Conservation (phyloP, 2,113 vertebrate genomes). For the Zapus hudsonius region DNA sequence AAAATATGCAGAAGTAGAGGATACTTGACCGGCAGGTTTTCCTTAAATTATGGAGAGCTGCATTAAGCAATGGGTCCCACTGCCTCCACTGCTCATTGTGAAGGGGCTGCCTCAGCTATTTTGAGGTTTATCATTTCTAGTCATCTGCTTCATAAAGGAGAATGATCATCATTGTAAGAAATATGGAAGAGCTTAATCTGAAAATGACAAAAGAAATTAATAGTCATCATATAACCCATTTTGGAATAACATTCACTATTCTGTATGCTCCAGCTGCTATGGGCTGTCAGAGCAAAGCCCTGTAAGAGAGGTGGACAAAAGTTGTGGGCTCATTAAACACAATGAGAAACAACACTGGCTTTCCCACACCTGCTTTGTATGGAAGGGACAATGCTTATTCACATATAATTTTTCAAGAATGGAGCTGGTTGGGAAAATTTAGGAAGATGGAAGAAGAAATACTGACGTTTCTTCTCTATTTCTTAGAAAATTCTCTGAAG, state of each 20-base stretch:
- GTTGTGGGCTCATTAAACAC: neutral
- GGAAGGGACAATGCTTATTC: neutral
- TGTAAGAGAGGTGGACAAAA: neutral
- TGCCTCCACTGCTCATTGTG: neutral
- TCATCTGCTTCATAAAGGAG: neutral
- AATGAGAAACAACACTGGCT: neutral
- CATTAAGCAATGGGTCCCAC: neutral
- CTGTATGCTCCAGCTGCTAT: neutral
- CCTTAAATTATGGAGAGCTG: neutral
- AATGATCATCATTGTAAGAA: neutral
- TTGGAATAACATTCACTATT: neutral
- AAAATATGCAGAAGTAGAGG: slow-evolving; percentile 62
- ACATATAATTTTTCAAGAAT: neutral
- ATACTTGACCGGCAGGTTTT: slow-evolving; percentile 17
- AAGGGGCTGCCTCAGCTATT: neutral
- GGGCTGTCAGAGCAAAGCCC: neutral
- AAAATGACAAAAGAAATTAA: slow-evolving; percentile 47
- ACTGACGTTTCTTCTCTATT: neutral
- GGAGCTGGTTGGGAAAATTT: neutral
- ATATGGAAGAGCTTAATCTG: slow-evolving; percentile 13
- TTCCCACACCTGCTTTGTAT: neutral
- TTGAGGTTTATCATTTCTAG: neutral
- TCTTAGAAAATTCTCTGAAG: slow-evolving; percentile 2
- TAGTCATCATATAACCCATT: neutral
- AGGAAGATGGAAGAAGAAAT: neutral